Conservation (phyloP, 2,113 vertebrate genomes). For the Serranochromis macrocephalus region DNA sequence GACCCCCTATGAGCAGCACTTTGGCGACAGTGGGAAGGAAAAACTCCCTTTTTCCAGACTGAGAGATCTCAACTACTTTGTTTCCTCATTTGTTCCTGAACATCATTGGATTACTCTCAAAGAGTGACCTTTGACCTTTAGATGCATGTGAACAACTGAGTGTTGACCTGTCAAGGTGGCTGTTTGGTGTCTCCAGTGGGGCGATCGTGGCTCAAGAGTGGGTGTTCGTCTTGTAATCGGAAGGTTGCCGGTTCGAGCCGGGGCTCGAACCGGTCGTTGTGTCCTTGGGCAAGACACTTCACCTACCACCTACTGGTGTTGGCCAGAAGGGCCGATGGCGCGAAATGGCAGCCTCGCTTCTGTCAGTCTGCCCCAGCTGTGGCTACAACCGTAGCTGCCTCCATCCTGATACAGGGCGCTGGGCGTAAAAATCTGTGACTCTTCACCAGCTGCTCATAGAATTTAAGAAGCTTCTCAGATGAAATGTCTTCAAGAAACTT, state of each 20-base stretch:
- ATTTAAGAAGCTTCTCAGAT: neutral
- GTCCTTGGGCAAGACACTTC: neutral
- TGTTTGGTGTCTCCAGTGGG: neutral
- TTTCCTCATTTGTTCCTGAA: neutral
- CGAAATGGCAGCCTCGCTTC: fast-evolving
- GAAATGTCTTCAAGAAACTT: neutral
- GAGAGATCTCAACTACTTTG: neutral
- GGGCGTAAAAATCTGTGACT: neutral
- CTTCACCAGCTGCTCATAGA: neutral
- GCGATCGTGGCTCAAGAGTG: neutral
- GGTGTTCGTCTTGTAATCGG: fast-evolving
- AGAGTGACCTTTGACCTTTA: neutral
- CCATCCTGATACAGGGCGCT: neutral
- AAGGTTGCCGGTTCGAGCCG: too few relatives aligned
- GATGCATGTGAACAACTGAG: neutral
- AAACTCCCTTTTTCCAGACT: neutral
- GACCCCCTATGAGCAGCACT: neutral
- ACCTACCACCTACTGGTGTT: fast-evolving
- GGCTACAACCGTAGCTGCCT: fast-evolving
- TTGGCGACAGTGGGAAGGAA: neutral
- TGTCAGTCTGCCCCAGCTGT: neutral
- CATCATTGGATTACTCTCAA: neutral
- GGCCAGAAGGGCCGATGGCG: fast-evolving
- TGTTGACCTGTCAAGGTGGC: neutral
- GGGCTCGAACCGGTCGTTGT: neutral